A percentile compares a stretch with the other conserved stretches of the same genome.
phyloP scores from a whole-genome alignment of 2,797 vertebrate genomes.

The Pelochelys cantorii region DNA sequence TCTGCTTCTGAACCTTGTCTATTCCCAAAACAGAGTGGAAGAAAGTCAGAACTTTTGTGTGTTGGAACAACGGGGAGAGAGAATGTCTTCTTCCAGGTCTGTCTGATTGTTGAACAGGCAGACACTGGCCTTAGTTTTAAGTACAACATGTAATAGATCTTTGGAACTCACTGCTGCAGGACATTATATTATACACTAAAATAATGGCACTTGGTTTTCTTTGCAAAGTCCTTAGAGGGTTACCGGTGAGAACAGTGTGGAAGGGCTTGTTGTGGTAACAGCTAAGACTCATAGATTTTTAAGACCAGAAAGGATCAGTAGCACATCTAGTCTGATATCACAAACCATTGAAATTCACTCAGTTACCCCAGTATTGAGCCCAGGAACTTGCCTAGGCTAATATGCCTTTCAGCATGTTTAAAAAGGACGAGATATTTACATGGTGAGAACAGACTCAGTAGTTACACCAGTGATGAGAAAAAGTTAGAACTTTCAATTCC shows the following conservation, averaged over 20 bases:
- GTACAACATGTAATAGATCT: not conserved
- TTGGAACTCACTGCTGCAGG: not conserved
- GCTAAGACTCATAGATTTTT: not conserved
- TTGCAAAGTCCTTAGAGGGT: not conserved
- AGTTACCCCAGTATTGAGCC: not conserved
- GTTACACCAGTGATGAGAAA: not conserved
- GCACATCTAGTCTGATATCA: not conserved
- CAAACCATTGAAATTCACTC: not conserved
- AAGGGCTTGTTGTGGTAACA: not conserved
- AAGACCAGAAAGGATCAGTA: not conserved
- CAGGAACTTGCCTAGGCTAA: not conserved
- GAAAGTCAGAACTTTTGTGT: not conserved
- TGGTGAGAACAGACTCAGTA: not conserved
- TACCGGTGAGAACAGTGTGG: not conserved
- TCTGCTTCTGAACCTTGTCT: not conserved
- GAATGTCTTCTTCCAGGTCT: not conserved
- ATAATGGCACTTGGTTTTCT: not conserved
- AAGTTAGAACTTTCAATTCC: not conserved
- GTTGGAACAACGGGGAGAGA: not conserved
- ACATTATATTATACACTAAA: not conserved
- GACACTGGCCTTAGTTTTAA: not conserved
- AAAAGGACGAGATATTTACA: not conserved
- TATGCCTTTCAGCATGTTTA: fast-evolving
- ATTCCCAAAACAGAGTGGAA: not conserved
- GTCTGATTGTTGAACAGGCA: not conserved